phyloP scores from a whole-genome alignment of 2,113 vertebrate species.

The Gallinago media region DNA sequence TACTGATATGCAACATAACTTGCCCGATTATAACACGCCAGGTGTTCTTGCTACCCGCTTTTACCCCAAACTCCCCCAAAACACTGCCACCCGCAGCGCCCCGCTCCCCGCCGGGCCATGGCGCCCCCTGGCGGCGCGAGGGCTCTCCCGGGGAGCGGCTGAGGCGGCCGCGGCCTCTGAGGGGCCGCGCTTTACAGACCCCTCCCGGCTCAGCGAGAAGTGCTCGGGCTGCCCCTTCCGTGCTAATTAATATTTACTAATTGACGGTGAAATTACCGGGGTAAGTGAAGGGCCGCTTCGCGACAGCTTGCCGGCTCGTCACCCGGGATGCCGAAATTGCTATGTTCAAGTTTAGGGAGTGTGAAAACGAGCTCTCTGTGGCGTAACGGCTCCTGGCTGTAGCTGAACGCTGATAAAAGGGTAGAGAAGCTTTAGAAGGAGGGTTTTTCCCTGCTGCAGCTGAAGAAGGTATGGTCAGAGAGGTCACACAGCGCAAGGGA shows the following conservation, averaged over 20 bases:
- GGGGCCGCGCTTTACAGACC: not conserved
- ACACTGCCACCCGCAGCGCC: too few species aligned
- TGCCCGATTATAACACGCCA: accelerated
- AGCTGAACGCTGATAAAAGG: not conserved
- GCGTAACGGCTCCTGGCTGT: accelerated
- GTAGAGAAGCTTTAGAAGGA: not conserved
- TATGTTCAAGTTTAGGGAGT: accelerated
- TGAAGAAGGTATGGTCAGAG: accelerated
- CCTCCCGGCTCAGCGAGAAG: not conserved
- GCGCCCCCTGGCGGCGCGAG: not conserved
- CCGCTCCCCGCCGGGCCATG: not conserved
- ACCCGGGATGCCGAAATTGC: accelerated
- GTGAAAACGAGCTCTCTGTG: not conserved
- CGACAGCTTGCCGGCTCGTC: accelerated
- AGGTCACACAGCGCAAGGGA: not conserved
- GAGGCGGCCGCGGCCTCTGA: not conserved
- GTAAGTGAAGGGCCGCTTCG: accelerated
- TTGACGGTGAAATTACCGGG: accelerated
- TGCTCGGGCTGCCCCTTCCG: too few species aligned
- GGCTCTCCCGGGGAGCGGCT: not conserved
- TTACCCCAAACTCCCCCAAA: too few species aligned
- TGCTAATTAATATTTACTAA: too few species aligned
- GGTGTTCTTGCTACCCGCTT: too few species aligned
- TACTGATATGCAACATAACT: too few species aligned
- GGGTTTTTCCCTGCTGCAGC: accelerated